Conservation (phyloP, 2,797 vertebrate species). For the Malacoraja senta region DNA sequence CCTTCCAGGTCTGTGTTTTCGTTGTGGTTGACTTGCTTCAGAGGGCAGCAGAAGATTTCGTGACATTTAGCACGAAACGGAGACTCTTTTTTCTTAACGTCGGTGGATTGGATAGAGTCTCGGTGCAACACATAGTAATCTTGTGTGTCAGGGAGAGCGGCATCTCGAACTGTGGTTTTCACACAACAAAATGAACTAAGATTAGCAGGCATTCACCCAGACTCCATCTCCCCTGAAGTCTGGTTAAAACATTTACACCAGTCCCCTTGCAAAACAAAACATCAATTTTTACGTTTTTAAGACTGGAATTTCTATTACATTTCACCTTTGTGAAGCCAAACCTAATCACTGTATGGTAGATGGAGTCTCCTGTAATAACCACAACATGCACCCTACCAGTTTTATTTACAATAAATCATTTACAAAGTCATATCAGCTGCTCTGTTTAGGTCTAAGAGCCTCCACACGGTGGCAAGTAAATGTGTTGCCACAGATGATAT, state of each 20-base stretch:
- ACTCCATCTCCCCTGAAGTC: neutral
- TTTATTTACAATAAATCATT: neutral
- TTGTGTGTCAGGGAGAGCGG: conserved; percentile 96
- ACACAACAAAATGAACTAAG: conserved; percentile 96
- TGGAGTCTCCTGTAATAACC: neutral
- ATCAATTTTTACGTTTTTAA: neutral
- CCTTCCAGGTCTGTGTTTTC: conserved; percentile 94
- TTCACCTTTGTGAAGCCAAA: neutral
- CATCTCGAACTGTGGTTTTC: conserved; percentile 97
- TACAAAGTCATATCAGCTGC: neutral
- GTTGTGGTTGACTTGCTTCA: conserved; percentile 98
- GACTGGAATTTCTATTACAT: neutral
- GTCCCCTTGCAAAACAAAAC: neutral
- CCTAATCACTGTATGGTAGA: neutral
- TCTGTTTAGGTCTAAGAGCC: neutral
- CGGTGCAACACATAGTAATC: conserved; percentile 99
- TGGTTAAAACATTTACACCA: neutral
- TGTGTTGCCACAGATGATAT: too few relatives aligned
- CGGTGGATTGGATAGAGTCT: conserved; percentile 99
- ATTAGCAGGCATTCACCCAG: conserved; percentile 71
- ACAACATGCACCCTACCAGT: too few relatives aligned
- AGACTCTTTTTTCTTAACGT: conserved; percentile 99
- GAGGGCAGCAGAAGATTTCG: conserved; percentile 99
- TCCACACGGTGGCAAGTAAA: too few relatives aligned
- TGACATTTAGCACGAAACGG: conserved; percentile 99